A percentile compares a stretch with the other conserved stretches of the same genome.
Conservation (phyloP, 2,888 invertebrate genomes). For the Andrena minutula region DNA sequence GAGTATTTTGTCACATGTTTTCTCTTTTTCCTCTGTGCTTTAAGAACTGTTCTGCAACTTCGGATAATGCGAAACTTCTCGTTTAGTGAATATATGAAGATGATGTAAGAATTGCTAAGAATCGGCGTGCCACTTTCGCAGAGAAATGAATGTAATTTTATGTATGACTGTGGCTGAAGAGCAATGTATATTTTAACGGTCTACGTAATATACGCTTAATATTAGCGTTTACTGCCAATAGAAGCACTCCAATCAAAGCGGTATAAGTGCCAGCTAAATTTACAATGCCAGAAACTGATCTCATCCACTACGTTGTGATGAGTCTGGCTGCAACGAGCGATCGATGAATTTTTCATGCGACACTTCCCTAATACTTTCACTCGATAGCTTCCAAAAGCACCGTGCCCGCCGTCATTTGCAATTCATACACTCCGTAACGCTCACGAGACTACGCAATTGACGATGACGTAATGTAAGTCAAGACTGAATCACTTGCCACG, state of each 20-base stretch:
- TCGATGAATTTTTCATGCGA: not conserved
- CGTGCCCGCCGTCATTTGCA: not conserved
- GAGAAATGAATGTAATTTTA: conserved; percentile 18
- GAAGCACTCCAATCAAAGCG: conserved; percentile 19
- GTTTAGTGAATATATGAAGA: too few relatives aligned
- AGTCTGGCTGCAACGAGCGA: not conserved
- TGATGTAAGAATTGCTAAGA: not conserved
- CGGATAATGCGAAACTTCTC: too few relatives aligned
- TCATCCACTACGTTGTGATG: not conserved
- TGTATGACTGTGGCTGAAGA: not conserved
- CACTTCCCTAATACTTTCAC: not conserved
- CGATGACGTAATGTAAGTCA: conserved; percentile 49
- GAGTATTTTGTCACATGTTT: not conserved
- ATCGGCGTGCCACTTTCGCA: not conserved
- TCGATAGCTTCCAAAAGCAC: not conserved
- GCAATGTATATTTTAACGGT: conserved; percentile 30
- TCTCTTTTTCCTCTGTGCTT: not conserved
- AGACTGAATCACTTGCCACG: conserved; percentile 36
- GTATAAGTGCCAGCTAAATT: conserved; percentile 33
- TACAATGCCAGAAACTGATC: conserved; percentile 37
- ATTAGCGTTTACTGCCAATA: conserved; percentile 27
- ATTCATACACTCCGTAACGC: not conserved
- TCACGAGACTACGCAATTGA: conserved; percentile 34
- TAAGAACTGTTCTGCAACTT: not conserved
- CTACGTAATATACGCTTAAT: conserved; percentile 31